Evolutionary conservation across 2,797 vertebrate genomes (phyloP), one percentile per base, ranked within the genome.

Genomic region (Thunnus albacares): DNA sequence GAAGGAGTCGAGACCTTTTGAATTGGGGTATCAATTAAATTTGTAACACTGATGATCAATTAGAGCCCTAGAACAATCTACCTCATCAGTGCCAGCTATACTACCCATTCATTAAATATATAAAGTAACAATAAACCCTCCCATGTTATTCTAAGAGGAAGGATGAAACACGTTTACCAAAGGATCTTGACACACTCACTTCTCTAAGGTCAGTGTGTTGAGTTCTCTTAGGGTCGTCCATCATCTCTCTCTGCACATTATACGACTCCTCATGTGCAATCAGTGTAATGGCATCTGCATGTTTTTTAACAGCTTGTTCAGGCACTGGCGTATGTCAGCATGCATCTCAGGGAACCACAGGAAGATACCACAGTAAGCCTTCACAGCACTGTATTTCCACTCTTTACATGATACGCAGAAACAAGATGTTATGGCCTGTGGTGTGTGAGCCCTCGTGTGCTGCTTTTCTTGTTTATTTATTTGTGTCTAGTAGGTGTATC

Each of bases 281-380:
- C 75, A 82, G 47, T 70, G 55, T 86, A 77, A 83, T 85, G 28
- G 70, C 77, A 68, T 85, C 75, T 10, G 59, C 66, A 28, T 84
- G 80, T 88, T 30, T 30, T 30, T 87, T 65, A 82, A 83, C 83
- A 85, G 75, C 82, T 83, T 85, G 79, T 56, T 77, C 12, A 47
- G 63, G 28, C 7, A 4, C 81, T 77, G 72, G 47, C 62, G 22
- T 83, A 45, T 87, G 82, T 80, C 76, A 58, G 51, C 62, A 57
- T 57, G 68, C 51, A 76, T 90, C 72, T 77, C 51, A 35, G 63
- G 24, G 64, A 80, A 74, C 73, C 38, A 53, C 58, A 58, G 70
- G 38, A 73, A 67, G 66, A 83, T 2, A 67, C 77, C 80, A 24
- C 24, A 62, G 49, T 74, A 66, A 38, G 76, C 33, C 41, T 58